A percentile compares a stretch with the other conserved stretches of the same genome.
Conservation (phyloP, 1,140 invertebrate species). For the Diorhabda sublineata region DNA sequence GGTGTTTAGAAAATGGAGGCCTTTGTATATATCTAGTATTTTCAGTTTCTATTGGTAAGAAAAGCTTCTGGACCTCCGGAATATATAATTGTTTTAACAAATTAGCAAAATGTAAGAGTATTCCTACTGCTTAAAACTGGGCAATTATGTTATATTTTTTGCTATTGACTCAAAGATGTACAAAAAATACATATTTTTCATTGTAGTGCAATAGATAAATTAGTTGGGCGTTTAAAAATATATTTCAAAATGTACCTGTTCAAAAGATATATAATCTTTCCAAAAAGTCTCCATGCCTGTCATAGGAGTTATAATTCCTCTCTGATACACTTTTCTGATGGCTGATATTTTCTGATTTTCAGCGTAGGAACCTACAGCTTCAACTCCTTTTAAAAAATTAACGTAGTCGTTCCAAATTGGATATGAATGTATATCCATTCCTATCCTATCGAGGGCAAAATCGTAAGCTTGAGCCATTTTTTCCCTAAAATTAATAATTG, state of each 20-base stretch:
- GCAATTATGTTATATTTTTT: too few relatives aligned
- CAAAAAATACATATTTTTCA: too few relatives aligned
- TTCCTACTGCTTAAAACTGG: too few relatives aligned
- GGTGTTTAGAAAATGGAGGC: too few relatives aligned
- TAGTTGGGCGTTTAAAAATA: too few relatives aligned
- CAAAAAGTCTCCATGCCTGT: conserved; percentile 95
- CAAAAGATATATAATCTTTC: conserved; percentile 96
- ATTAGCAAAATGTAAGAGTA: too few relatives aligned
- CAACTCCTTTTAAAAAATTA: conserved; percentile 93
- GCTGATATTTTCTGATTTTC: conserved; percentile 99
- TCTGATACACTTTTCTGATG: conserved; percentile 92
- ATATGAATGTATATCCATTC: conserved; percentile 95
- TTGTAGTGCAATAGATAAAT: too few relatives aligned
- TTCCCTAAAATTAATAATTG: conserved; percentile 64
- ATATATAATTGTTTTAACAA: too few relatives aligned
- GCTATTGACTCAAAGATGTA: too few relatives aligned
- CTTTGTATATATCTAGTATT: too few relatives aligned
- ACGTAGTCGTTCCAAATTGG: conserved; percentile 98
- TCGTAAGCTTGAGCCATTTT: conserved; percentile 99
- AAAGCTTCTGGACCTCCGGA: too few relatives aligned
- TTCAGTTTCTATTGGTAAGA: too few relatives aligned
- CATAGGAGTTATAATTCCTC: conserved; percentile 95
- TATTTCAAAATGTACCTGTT: conserved; percentile 57
- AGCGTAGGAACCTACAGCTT: conserved; percentile 96
- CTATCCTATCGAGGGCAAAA: conserved; percentile 98